Percentiles rank a stretch among this genome's conserved stretches.
phyloP scores from a whole-genome alignment of 2,797 vertebrate species.

The Pantherophis alleghaniensis region DNA sequence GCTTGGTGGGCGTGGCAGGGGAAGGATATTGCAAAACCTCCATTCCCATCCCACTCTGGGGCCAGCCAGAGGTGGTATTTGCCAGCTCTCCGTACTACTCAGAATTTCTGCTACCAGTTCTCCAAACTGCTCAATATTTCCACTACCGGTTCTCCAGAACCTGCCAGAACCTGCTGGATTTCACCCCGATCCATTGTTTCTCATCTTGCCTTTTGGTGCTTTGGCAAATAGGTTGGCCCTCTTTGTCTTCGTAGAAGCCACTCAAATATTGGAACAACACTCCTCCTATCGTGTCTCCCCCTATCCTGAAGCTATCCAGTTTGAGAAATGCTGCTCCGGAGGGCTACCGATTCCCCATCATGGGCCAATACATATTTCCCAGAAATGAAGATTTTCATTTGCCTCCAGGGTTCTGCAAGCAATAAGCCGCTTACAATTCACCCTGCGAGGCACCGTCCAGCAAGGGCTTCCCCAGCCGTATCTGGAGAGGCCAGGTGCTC shows the following conservation, averaged over 20 bases:
- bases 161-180: no score
- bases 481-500: neutral
- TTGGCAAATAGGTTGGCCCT: neutral
- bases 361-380: neutral
- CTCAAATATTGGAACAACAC: neutral
- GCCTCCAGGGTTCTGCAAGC: neutral
- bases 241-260: neutral
- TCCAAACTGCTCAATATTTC: no score
- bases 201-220: neutral
- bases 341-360: neutral
- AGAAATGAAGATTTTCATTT: neutral
- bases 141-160: no score
- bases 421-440: neutral
- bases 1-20: no score
- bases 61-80: no score
- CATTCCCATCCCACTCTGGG: no score
- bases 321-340: neutral
- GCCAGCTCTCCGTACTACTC: no score
- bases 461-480: neutral
- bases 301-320: neutral
- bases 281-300: no score
- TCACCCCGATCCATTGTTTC: neutral
- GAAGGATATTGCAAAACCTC: no score
- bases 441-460: neutral
- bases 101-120: no score